A percentile compares a stretch with the other conserved stretches of the same genome.
Evolutionary conservation across 1,140 invertebrate species (phyloP).

Genomic region (Lepidostoma basale): DNA sequence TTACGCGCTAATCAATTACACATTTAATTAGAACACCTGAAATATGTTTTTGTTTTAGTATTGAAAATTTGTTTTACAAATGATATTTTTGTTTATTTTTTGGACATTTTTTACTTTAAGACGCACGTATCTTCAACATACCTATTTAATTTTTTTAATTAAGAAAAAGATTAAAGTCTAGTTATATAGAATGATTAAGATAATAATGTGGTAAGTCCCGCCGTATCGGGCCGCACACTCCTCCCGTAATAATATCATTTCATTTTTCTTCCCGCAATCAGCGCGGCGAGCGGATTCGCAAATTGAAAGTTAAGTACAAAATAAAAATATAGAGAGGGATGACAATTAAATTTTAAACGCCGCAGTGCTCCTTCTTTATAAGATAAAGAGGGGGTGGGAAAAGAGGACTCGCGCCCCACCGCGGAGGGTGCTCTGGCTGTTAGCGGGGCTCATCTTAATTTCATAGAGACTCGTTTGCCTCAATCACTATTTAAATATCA

Average conservation of each 20-base stretch:
- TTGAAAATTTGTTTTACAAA: no score
- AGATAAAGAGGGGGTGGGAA: conserved; percentile 36
- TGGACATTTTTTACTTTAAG: no score
- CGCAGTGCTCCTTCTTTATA: conserved; percentile 35
- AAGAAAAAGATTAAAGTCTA: no score
- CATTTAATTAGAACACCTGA: no score
- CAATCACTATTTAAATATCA: background rate
- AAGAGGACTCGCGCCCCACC: conserved; percentile 2
- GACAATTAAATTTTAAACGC: conserved; percentile 47
- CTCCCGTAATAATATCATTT: conserved; percentile 33
- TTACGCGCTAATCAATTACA: no score
- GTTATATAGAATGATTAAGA: conserved; percentile 4
- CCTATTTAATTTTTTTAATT: no score
- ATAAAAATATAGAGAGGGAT: conserved; percentile 48
- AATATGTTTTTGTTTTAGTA: no score
- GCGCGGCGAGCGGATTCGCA: conserved; percentile 29
- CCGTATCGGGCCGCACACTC: conserved; percentile 29
- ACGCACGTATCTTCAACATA: no score
- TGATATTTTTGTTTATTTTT: no score
- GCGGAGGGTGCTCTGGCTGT: conserved; percentile 24
- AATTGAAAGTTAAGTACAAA: conserved; percentile 45
- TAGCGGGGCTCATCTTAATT: conserved; percentile 33
- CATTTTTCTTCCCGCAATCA: conserved; percentile 28
- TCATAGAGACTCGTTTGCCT: conserved; percentile 27
- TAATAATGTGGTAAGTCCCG: background rate